A percentile compares a stretch with the other conserved stretches of the same genome.
Evolutionary conservation across 2,113 vertebrate genomes (phyloP).

Genomic region (Ctenomys sociabilis): DNA sequence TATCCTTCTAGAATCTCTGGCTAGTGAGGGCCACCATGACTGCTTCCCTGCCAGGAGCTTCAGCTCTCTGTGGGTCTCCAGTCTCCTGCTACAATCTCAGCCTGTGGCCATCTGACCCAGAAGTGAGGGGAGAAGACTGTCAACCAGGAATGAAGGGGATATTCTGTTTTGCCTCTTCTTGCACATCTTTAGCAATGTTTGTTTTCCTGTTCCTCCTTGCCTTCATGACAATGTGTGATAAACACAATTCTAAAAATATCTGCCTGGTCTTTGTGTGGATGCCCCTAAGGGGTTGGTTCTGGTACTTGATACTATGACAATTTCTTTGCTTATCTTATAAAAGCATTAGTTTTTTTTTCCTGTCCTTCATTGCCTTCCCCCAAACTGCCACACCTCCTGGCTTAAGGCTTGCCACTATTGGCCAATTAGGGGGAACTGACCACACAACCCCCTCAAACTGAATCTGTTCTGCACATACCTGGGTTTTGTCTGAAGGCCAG

Average conservation of each 20-base stretch:
- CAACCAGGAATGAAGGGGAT: conserved; percentile 7
- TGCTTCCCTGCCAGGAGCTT: neutral
- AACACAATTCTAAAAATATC: conserved; percentile 45
- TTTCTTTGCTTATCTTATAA: neutral
- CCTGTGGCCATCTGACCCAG: conserved; percentile 64
- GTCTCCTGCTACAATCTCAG: neutral
- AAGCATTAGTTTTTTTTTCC: neutral
- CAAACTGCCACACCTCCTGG: neutral
- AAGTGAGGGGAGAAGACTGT: conserved; percentile 33
- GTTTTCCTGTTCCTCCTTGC: conserved; percentile 51
- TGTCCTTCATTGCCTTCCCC: neutral
- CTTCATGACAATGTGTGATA: conserved; percentile 63
- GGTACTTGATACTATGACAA: neutral
- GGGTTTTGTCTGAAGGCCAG: conserved; percentile 42
- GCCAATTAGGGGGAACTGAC: neutral
- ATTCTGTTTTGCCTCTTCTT: conserved; percentile 63
- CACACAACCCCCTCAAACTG: neutral
- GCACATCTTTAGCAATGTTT: conserved; percentile 68
- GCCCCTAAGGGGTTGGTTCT: neutral
- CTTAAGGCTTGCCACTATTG: conserved; percentile 14
- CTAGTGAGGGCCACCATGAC: neutral
- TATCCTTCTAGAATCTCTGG: neutral
- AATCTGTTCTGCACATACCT: conserved; percentile 57
- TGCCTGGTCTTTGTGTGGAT: neutral
- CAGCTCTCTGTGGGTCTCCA: neutral